Evolutionary conservation across 2,113 vertebrate species (phyloP), one percentile per base, ranked within the genome.

Genomic region (Melospiza georgiana): DNA sequence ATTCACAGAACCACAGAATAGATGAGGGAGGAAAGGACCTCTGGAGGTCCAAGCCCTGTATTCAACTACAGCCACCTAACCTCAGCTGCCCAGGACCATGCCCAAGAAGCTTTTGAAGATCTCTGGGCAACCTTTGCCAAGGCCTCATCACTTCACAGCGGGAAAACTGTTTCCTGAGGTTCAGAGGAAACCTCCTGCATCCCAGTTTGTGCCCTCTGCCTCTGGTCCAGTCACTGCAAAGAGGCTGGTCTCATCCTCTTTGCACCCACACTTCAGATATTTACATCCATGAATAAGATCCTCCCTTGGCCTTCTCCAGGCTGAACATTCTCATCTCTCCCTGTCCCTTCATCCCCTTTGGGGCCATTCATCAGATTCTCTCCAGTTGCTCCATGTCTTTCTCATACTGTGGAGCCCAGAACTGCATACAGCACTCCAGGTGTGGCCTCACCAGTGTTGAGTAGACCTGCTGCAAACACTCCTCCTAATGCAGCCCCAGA

Each of bases 141-240:
- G 19, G 58, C 20, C 66, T 59, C 0, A 0, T 33, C 30, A 86
- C 6, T 16, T 27, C 54, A 43, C 16, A 76, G 44, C 0, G 0
- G 4, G 63, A 62, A 51, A 69, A 75, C 39, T 4, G 22, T 28
- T 71, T 79, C n/a, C 58, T 80, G 23, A 55, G 51, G 27, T 63
- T 65, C 44, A 55, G 33, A 65, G 19, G 15, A n/a, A 72, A 72
- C 4, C 12, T 72, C 9, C 21, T 18, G 16, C n/a, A 11, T 44
- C 13, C 37, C 57, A 71, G 48, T 54, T 57, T 54, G 31, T 37
- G 31, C 46, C 46, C 7, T 8, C 20, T 68, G 46, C 37, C 43
- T 68, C 35, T 51, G 12, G 7, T 54, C 15, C 15, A 39, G 41
- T 22, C 30, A n/a, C 33, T 31, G 28, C 48, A 52, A 43, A 92